Evolutionary conservation across 1,140 invertebrate species (phyloP), one percentile per base, ranked within the genome.

Genomic region (Mactra quadrangularis): DNA sequence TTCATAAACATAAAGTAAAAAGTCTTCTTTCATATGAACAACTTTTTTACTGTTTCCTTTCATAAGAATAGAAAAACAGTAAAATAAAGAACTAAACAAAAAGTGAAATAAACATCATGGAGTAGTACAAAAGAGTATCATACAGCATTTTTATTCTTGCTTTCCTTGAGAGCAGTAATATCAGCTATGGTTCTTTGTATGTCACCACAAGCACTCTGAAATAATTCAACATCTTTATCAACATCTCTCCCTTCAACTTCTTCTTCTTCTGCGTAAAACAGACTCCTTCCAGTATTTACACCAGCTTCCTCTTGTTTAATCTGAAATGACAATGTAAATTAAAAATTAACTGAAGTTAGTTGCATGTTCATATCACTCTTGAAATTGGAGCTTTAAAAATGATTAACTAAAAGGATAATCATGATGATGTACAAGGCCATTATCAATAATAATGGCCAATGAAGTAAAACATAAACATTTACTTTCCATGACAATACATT

Each of bases 151-250:
- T 75, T 87, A 11, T 52, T 74, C 87, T 94, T 94, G 88, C 90
- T 93, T 52, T 96, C 96, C 31, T 96, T 97, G 17, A 96, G 87
- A 86, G 95, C 94, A 22, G 94, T 94, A 77, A 96, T 96, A 89
- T 95, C 95, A 53, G 89, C 90, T 92, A 96, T 95, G 9, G 95
- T 88, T 83, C 94, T 94, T 41, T 95, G 92, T 47, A 97, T 95
- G 79, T 95, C 94, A 85, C 95, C 93, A 90, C 96, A 96, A 25
- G 95, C 95, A 68, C 95, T 93, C 72, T 95, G 94, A 88, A 96
- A 97, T n/a, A 94, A 92, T 79, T 94, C 89, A 3, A 95, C 94
- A 94, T 97, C 96, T 86, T 94, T 94, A 17, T 95, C 94, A 11
- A 95, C 94, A 60, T 95, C 94, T 82, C 96, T 92, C 55, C 93